phyloP scores from a whole-genome alignment of 2,797 vertebrate genomes.

The Hirundo rustica region DNA sequence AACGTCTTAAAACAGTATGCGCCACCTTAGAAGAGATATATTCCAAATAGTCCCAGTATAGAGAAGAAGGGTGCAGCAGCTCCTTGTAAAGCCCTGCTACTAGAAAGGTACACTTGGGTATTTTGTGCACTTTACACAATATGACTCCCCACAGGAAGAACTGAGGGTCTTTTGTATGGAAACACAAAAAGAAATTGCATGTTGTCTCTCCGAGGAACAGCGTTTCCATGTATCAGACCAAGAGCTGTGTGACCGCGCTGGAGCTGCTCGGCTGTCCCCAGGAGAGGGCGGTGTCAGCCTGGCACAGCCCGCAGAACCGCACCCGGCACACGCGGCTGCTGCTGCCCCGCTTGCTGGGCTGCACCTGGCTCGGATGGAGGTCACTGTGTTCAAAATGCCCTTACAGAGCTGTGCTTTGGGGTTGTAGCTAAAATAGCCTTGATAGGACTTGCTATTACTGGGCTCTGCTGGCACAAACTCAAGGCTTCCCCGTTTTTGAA shows the following conservation, averaged over 20 bases:
- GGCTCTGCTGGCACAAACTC: background rate
- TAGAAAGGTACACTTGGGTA: background rate
- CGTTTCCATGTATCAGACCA: fast-evolving
- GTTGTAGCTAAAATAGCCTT: fast-evolving
- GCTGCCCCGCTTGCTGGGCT: fast-evolving
- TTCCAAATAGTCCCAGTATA: background rate
- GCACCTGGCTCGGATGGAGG: fast-evolving
- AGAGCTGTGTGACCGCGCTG: fast-evolving
- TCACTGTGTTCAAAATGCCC: fast-evolving
- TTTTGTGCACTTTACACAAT: background rate
- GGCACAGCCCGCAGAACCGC: background rate
- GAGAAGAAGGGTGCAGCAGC: fast-evolving
- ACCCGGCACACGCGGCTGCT: background rate
- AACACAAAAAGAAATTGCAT: background rate
- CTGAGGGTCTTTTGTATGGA: background rate
- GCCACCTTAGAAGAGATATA: background rate
- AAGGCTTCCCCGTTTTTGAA: background rate
- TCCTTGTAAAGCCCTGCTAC: background rate
- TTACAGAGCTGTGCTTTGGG: fast-evolving
- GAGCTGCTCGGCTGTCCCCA: background rate
- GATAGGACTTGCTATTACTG: background rate
- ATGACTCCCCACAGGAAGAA: background rate
- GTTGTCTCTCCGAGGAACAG: fast-evolving
- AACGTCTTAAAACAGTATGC: background rate
- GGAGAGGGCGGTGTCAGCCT: slow-evolving; percentile 24